Evolutionary conservation across 2,113 vertebrate species (phyloP), one percentile per base, ranked within the genome.

Genomic region (Paradisaea rubra): DNA sequence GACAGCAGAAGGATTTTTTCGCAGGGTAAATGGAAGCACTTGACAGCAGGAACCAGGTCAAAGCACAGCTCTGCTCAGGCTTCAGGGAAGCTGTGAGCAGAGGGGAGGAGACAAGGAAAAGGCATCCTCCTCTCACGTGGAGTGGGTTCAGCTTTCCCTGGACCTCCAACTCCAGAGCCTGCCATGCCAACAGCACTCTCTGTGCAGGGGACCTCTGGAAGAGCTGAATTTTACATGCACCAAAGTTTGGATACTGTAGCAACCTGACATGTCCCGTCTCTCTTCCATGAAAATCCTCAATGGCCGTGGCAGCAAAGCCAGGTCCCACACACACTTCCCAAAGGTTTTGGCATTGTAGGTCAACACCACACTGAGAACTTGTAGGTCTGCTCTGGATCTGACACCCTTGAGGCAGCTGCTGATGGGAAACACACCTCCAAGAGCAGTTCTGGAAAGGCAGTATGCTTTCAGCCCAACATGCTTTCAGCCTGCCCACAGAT

Each of bases 21-120:
- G 0, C 49, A 76, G 31, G 65, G 45, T 78, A 93, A 92, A 94
- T 69, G 66, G 81, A 81, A 92, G 72, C 42, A 37, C 27, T 71
- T 90, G 88, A 77, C 80, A 81, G 91, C 76, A 86, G 10, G 52
- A 95, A 91, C 59, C 69, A 92, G 92, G 94, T 90, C 86, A 93
- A 94, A 81, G 63, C 79, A 89, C 81, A 85, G 79, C 66, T 82
- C 63, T 27, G 31, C 73, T 91, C 70, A 61, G 53, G 71, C 84
- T 82, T 53, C 52, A 50, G 82, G 66, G 71, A 88, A n/a, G 50
- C 70, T 73, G 54, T 53, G 70, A 91, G 59, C 9, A 7, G 41
- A 80, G 19, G 4, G 77, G 52, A 92, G n/a, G 85, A 88, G 88
- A 60, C 27, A 45, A 33, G 52, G 30, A 41, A 85, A 77, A 70